These are phyloP conservation scores for Sepiola atlantica DNA, from an alignment of 2,888 invertebrate genomes.

Conservation along the genomic window DNA sequence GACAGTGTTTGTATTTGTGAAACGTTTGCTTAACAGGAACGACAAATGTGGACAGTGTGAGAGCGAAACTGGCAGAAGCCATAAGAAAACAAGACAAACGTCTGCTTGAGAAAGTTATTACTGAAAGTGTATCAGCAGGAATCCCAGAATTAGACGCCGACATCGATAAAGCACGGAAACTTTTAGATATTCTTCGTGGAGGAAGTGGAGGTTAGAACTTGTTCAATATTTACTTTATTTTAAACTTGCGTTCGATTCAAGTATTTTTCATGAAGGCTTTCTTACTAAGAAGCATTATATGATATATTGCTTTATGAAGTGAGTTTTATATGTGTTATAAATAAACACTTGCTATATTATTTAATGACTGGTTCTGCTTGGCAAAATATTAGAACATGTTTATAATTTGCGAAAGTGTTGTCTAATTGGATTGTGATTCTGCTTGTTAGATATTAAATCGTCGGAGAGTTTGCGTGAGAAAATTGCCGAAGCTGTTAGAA, in stretches of 20 bases:
- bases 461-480: background rate
- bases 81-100: background rate
- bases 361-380: too few species aligned
- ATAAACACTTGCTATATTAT: too few species aligned
- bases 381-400: too few species aligned
- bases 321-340: too few species aligned
- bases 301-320: too few species aligned
- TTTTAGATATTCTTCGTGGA: background rate
- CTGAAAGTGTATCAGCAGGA: background rate
- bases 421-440: background rate
- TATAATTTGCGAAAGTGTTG: background rate
- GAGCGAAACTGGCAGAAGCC: background rate
- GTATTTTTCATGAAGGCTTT: too few species aligned
- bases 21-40: background rate
- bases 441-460: background rate
- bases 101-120: background rate
- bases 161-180: background rate
- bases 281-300: too few species aligned
- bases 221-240: background rate
- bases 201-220: background rate
- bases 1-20: too few species aligned
- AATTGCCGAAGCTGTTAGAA: background rate
- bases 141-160: slow-evolving; percentile 34
- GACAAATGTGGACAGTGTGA: background rate
- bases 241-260: too few species aligned